Conservation (phyloP, 2,113 vertebrate species). For the Halichoeres trimaculatus region DNA sequence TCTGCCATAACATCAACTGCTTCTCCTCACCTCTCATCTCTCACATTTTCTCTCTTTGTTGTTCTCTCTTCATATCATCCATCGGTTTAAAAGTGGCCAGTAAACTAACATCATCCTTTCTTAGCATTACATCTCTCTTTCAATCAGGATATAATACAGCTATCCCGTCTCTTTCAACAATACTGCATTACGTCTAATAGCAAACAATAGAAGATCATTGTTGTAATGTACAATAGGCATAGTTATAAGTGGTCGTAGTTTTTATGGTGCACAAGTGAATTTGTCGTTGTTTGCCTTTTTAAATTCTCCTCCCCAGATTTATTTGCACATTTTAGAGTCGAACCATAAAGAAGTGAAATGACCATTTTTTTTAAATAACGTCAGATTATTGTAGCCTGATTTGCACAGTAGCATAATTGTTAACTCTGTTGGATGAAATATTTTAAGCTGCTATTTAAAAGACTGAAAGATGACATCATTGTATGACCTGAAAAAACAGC, state of each 20-base stretch:
- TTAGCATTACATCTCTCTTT: constrained; percentile 47
- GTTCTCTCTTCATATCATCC: constrained; percentile 22
- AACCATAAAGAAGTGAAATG: constrained; percentile 7
- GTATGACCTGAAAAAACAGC: constrained; percentile 36
- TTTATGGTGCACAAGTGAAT: constrained; percentile 76
- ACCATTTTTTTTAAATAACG: constrained; percentile 40
- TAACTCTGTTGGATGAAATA: constrained; percentile 29
- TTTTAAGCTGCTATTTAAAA: constrained; percentile 47
- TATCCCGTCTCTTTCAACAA: constrained; percentile 66
- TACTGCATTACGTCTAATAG: constrained; percentile 65
- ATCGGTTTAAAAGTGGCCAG: constrained; percentile 28
- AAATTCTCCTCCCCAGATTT: constrained; percentile 57
- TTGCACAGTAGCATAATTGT: constrained; percentile 62
- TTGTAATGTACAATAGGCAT: constrained; percentile 77
- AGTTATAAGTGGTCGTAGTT: constrained; percentile 77
- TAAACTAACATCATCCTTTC: constrained; percentile 50
- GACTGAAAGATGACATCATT: constrained; percentile 8
- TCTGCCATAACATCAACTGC: constrained; percentile 42
- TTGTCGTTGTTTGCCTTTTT: constrained; percentile 71
- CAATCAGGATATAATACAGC: constrained; percentile 55
- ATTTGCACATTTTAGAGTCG: constrained; percentile 71
- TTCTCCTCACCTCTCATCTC: constrained; percentile 51
- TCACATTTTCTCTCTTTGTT: constrained; percentile 49
- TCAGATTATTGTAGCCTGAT: constrained; percentile 51
- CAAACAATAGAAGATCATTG: constrained; percentile 72